Evolutionary conservation across 2,113 vertebrate species (phyloP).

Genomic region (Chlamydotis undulata): DNA sequence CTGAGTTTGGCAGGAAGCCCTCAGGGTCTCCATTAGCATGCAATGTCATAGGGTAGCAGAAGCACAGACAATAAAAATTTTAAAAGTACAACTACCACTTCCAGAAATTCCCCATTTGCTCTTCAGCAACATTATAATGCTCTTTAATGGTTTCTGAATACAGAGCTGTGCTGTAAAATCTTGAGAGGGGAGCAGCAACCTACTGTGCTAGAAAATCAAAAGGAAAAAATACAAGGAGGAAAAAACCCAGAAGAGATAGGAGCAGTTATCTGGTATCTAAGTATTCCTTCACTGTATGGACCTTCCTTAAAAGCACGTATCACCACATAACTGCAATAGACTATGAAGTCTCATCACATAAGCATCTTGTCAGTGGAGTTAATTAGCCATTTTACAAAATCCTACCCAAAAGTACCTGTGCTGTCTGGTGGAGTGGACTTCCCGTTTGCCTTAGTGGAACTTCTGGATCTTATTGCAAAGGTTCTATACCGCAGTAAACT

Average conservation of each 20-base stretch:
- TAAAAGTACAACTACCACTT: background rate
- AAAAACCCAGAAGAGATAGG: background rate
- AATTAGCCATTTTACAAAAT: background rate
- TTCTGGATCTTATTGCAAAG: background rate
- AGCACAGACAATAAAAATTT: background rate
- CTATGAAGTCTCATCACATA: background rate
- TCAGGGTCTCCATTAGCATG: background rate
- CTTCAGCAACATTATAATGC: background rate
- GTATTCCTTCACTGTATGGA: background rate
- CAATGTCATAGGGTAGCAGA: background rate
- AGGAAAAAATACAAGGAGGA: background rate
- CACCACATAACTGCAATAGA: background rate
- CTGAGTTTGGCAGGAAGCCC: background rate
- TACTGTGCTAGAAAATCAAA: background rate
- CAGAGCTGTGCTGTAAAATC: background rate
- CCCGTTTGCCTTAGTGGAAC: background rate
- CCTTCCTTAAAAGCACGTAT: background rate
- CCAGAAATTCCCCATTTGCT: background rate
- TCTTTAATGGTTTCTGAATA: background rate
- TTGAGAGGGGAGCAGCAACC: background rate
- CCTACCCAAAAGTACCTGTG: background rate
- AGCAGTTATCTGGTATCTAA: background rate
- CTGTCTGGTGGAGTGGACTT: background rate
- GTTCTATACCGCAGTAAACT: background rate
- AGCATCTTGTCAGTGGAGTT: background rate